Evolutionary conservation across 2,888 invertebrate genomes (phyloP).

Genomic region (Erebia epiphron): DNA sequence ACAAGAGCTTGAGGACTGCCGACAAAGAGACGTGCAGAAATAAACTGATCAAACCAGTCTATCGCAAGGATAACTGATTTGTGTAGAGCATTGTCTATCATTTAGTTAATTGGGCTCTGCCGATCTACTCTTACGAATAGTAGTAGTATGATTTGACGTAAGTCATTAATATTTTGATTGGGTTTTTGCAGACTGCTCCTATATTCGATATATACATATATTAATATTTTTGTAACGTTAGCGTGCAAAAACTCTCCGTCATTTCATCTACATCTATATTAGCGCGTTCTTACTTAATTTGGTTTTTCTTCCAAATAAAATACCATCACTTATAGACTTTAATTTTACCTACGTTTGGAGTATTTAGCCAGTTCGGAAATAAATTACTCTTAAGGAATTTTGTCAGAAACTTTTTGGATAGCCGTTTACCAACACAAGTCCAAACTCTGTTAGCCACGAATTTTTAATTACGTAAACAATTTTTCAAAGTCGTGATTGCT

Average conservation of each 20-base stretch:
- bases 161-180: no score
- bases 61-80: background rate
- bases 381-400: constrained; percentile 35
- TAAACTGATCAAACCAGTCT: constrained; percentile 12
- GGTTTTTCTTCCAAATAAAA: background rate
- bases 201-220: no score
- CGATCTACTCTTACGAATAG: no score
- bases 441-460: constrained; percentile 36
- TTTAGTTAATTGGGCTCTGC: no score
- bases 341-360: background rate
- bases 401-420: constrained; percentile 36
- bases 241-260: no score
- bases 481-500: constrained; percentile 65
- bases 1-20: constrained; percentile 1
- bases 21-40: constrained; percentile 10
- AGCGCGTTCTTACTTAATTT: background rate
- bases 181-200: no score
- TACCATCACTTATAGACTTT: background rate
- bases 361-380: constrained; percentile 7
- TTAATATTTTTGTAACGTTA: no score
- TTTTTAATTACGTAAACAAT: constrained; percentile 66
- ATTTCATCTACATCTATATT: no score
- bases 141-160: no score
- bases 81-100: background rate
- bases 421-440: constrained; percentile 35